These are phyloP conservation scores for Pangasius macronema DNA, from an alignment of 2,797 vertebrate species.

Conservation along the genomic window DNA sequence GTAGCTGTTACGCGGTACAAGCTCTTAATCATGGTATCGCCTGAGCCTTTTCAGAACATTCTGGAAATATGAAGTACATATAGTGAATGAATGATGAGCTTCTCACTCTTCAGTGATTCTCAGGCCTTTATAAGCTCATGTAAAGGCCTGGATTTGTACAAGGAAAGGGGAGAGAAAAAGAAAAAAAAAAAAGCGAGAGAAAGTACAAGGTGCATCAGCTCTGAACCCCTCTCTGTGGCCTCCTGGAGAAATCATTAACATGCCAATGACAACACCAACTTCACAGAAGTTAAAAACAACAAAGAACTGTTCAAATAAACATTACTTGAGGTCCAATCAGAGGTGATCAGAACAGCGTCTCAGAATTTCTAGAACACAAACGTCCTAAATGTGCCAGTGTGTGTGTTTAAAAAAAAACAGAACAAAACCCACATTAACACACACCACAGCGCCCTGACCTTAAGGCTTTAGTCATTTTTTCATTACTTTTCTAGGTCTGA, in stretches of 20 bases:
- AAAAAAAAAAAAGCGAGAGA: neutral
- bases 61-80: neutral
- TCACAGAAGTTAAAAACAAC: constrained; percentile 82
- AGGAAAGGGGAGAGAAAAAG: too few relatives aligned
- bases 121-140: neutral
- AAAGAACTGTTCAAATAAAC: constrained; percentile 52
- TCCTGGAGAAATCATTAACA: constrained; percentile 62
- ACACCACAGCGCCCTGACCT: constrained; percentile 32
- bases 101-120: neutral
- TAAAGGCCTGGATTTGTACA: neutral
- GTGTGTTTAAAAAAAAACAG: neutral
- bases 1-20: neutral
- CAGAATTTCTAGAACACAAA: constrained; percentile 7
- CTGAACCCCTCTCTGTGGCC: constrained; percentile 56
- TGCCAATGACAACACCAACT: constrained; percentile 72
- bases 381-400: neutral
- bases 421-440: neutral
- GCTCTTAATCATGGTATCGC: too few relatives aligned
- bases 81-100: neutral
- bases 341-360: constrained; percentile 35
- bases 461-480: constrained; percentile 32
- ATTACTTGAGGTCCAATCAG: constrained; percentile 28
- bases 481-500: constrained; percentile 55
- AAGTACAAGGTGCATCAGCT: constrained; percentile 32
- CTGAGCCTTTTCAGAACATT: neutral